Evolutionary conservation across 2,797 vertebrate species (phyloP).

Genomic region (Erethizon dorsatum): DNA sequence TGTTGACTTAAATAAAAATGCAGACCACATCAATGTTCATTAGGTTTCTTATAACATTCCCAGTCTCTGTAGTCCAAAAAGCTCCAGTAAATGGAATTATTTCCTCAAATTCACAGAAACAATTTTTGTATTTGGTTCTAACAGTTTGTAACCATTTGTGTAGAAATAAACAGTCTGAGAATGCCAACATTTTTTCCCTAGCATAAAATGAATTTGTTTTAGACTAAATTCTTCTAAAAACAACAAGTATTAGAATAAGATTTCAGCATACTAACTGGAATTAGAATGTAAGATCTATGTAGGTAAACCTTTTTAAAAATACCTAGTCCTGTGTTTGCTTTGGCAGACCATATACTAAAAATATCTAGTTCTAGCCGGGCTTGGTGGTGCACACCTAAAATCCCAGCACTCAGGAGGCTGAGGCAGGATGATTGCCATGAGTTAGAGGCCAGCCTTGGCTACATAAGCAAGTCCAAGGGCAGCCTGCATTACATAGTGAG

Average conservation of each 20-base stretch:
- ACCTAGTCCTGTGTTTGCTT: background rate
- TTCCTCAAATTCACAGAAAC: background rate
- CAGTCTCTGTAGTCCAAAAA: background rate
- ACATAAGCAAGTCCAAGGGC: background rate
- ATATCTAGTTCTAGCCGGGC: background rate
- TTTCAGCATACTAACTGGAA: background rate
- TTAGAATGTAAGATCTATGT: background rate
- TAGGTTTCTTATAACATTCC: background rate
- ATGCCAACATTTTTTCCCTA: background rate
- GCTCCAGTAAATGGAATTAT: background rate
- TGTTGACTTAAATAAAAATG: constrained; percentile 14
- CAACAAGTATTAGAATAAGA: background rate
- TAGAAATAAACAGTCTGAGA: background rate
- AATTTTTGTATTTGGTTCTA: background rate
- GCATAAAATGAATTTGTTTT: constrained; percentile 10
- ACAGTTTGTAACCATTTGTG: background rate
- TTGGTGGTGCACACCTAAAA: background rate
- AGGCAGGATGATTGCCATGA: background rate
- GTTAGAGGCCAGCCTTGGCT: background rate
- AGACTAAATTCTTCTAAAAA: constrained; percentile 2
- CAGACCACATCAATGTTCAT: background rate
- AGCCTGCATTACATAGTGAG: background rate
- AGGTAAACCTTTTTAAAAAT: background rate
- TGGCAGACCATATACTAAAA: background rate
- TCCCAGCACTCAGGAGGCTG: background rate